Evolutionary conservation across 2,888 invertebrate genomes (phyloP), one percentile per base, ranked within the genome.

Genomic region (Neoitamus cyanurus): DNA sequence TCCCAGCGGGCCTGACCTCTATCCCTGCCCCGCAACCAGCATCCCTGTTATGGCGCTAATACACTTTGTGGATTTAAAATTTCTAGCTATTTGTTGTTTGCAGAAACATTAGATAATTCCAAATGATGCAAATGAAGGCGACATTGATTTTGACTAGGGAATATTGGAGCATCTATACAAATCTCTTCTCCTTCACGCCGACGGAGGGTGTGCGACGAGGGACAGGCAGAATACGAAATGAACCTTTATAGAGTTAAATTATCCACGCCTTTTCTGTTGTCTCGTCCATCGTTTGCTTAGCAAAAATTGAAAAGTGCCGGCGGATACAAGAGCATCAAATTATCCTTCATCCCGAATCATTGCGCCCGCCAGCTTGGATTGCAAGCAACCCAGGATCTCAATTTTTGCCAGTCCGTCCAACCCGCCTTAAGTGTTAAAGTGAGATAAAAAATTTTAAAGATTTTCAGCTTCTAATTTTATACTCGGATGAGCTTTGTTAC

Each of bases 391-490:
- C 25, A 36, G 37, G 69, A 68, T 69, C 68, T 68, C 25, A 82
- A 68, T 69, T 82, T 82, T 69, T 25, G 75, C 37, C 20, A 37
- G 25, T 82, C 37, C 30, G 30, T 69, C 36, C 25, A 36, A 82
- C n/a, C 82, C 69, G n/a, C 69, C 69, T 37, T 82, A 82, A 82
- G 82, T 82, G 82, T 82, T 82, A 82, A 82, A 82, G 69, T 69
- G 69, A 69, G 68, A 69, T 68, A 82, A 82, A 69, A 82, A 37
- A 13, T 82, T 68, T 82, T 36, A 82, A 82, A 82, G 82, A 69
- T 82, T 82, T 82, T 69, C 82, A 82, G 69, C 82, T 69, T 82
- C 69, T 82, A 82, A 82, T 82, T 82, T 82, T 82, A 82, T 82
- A 69, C 69, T 82, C 28, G 82, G 82, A 69, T 82, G 69, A 82